Percentiles rank a stretch among this genome's conserved stretches.
Evolutionary conservation across 2,113 vertebrate genomes (phyloP).

Genomic region (Marmota flaviventris): DNA sequence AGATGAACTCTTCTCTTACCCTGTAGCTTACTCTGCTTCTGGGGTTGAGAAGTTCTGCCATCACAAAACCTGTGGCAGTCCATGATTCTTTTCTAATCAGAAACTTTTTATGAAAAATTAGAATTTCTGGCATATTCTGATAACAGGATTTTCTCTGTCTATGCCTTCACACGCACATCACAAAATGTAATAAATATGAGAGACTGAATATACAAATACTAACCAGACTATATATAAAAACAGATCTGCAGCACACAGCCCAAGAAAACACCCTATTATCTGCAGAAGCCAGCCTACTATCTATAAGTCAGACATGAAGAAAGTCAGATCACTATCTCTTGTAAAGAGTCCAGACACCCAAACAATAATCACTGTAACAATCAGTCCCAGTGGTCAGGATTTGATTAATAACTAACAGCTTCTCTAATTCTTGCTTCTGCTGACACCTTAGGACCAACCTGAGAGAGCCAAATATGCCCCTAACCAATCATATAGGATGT

Average conservation of each 20-base stretch:
- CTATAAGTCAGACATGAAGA: background rate
- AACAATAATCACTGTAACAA: background rate
- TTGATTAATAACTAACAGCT: background rate
- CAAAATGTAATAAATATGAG: background rate
- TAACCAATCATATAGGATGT: background rate
- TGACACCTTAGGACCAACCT: background rate
- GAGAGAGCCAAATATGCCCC: background rate
- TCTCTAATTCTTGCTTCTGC: background rate
- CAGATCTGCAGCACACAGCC: background rate
- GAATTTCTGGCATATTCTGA: background rate
- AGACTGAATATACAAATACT: background rate
- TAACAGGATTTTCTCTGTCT: background rate
- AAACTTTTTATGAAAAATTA: background rate
- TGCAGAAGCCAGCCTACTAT: background rate
- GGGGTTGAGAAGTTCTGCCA: background rate
- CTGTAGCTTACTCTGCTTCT: background rate
- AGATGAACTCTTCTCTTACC: background rate
- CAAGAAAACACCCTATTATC: background rate
- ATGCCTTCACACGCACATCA: background rate
- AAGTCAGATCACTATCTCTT: background rate
- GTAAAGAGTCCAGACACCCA: background rate
- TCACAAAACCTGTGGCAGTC: background rate
- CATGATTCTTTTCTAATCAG: background rate
- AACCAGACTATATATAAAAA: background rate
- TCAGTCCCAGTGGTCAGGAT: too few species aligned